A percentile compares a stretch with the other conserved stretches of the same genome.
These are phyloP conservation scores for Ips typographus DNA, from an alignment of 1,140 invertebrate genomes.

Conservation along the genomic window DNA sequence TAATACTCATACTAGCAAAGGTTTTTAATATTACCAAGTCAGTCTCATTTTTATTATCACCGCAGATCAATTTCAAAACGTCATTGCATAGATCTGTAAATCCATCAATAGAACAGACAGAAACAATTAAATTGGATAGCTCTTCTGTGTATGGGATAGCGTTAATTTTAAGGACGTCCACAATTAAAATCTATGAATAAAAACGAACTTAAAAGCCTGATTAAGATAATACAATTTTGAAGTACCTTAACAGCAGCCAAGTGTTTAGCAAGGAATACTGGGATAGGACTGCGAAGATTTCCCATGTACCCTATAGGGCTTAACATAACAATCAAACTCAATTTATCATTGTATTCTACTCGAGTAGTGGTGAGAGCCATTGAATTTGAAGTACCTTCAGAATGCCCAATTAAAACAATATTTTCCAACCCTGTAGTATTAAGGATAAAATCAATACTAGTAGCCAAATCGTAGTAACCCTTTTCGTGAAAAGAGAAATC, in stretches of 20 bases:
- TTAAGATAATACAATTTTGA: background rate
- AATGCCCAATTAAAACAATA: slow-evolving; percentile 59
- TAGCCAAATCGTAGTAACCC: slow-evolving; percentile 63
- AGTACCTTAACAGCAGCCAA: slow-evolving; percentile 15
- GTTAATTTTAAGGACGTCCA: background rate
- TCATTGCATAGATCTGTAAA: slow-evolving; percentile 10
- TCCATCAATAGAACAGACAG: slow-evolving; percentile 7
- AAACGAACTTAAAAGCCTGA: background rate
- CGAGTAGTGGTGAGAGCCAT: slow-evolving; percentile 56
- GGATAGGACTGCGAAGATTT: slow-evolving; percentile 8
- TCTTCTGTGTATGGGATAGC: background rate
- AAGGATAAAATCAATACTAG: slow-evolving; percentile 62
- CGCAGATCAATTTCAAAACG: slow-evolving; percentile 11
- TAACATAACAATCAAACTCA: slow-evolving; percentile 57
- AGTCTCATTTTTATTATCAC: slow-evolving; percentile 21
- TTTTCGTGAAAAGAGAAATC: slow-evolving; percentile 68
- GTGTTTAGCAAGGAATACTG: slow-evolving; percentile 8
- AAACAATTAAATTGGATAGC: background rate
- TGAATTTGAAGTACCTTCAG: slow-evolving; percentile 61
- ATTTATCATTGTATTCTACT: slow-evolving; percentile 59
- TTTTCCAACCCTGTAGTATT: slow-evolving; percentile 52
- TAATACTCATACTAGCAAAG: background rate
- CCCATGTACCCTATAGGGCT: slow-evolving; percentile 59
- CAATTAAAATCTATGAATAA: background rate
- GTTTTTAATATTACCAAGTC: background rate